These are phyloP conservation scores for Prietella phreatophila DNA, from an alignment of 2,113 vertebrate species.

Conservation along the genomic window DNA sequence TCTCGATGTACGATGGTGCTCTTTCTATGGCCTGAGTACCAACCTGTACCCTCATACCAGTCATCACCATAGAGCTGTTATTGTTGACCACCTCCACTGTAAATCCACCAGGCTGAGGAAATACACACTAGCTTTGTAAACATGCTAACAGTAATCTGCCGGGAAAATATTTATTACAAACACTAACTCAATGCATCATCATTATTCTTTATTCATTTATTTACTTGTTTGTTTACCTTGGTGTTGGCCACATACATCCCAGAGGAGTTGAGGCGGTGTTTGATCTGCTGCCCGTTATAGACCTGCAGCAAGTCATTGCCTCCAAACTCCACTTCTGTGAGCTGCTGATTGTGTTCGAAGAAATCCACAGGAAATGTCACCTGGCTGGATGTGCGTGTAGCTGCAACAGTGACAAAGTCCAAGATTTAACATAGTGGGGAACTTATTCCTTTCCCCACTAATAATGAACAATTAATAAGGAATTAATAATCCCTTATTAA, in stretches of 20 bases:
- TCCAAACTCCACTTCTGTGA: constrained; percentile 96
- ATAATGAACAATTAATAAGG: too few relatives aligned
- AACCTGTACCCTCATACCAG: constrained; percentile 94
- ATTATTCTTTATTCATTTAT: too few relatives aligned
- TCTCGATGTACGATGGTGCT: constrained; percentile 91
- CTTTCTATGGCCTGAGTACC: constrained; percentile 94
- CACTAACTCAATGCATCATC: not conserved
- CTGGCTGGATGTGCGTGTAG: constrained; percentile 90
- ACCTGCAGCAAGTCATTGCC: constrained; percentile 97
- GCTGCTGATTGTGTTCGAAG: constrained; percentile 98
- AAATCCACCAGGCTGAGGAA: constrained; percentile 88
- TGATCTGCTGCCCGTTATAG: constrained; percentile 98
- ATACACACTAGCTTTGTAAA: not conserved
- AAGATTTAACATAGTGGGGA: not conserved
- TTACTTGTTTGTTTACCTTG: constrained; percentile 76
- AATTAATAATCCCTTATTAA: too few relatives aligned
- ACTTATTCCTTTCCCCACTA: not conserved
- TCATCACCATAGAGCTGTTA: constrained; percentile 98
- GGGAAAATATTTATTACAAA: not conserved
- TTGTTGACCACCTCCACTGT: constrained; percentile 94
- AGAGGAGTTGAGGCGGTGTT: constrained; percentile 95
- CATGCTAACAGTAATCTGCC: not conserved
- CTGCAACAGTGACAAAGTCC: constrained; percentile 62
- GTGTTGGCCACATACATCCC: constrained; percentile 99
- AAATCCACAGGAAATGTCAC: constrained; percentile 99